Conservation (phyloP, 2,888 invertebrate species). For the Nephrocerus scutellatus region DNA sequence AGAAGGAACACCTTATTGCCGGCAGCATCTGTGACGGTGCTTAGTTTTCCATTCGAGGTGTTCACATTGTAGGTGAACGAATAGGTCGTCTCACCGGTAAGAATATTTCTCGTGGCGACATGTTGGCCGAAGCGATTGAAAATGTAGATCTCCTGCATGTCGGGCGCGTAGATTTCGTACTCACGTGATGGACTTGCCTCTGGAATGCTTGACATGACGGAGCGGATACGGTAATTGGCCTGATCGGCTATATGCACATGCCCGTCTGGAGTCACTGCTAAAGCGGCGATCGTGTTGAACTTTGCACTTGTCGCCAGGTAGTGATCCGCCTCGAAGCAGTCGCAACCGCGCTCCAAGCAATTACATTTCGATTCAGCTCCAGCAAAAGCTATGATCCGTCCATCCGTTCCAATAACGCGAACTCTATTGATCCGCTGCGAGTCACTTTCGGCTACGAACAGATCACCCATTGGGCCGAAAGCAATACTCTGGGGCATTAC, state of each 20-base stretch:
- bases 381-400: constrained; percentile 86
- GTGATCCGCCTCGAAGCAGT: constrained; percentile 88
- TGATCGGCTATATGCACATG: constrained; percentile 94
- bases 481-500: constrained; percentile 93
- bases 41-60: constrained; percentile 90
- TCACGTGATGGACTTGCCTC: constrained; percentile 75
- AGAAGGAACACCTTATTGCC: constrained; percentile 81
- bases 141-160: constrained; percentile 89
- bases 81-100: constrained; percentile 91
- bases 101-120: constrained; percentile 83
- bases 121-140: constrained; percentile 95
- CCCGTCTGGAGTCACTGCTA: constrained; percentile 89
- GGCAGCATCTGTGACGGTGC: constrained; percentile 87
- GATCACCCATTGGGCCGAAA: constrained; percentile 83
- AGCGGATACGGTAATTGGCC: constrained; percentile 80
- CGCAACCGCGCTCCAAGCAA: constrained; percentile 83
- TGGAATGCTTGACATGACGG: constrained; percentile 83
- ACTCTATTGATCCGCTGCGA: constrained; percentile 89
- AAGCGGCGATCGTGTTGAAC: constrained; percentile 88
- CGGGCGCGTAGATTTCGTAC: constrained; percentile 91
- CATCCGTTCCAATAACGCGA: constrained; percentile 85
- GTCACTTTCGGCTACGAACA: constrained; percentile 94
- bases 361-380: constrained; percentile 92
- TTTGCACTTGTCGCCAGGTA: constrained; percentile 87
- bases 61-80: constrained; percentile 94